Evolutionary conservation across 2,113 vertebrate genomes (phyloP).

Genomic region (Clinocottus analis): DNA sequence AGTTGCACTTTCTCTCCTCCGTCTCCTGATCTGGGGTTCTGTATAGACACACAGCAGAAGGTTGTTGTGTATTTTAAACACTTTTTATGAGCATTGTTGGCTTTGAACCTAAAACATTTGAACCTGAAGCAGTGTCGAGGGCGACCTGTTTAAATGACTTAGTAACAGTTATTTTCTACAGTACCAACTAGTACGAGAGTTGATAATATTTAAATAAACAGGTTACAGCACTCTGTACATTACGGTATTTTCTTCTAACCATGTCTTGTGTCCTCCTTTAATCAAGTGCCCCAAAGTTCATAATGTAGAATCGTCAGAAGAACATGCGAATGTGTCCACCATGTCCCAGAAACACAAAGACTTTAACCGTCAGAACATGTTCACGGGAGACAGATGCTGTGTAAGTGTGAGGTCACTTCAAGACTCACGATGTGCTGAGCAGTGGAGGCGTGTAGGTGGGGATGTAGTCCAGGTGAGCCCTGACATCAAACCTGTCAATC

Average conservation of each 20-base stretch:
- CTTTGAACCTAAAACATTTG: not conserved
- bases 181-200: not conserved
- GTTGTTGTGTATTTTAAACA: slow-evolving; percentile 4
- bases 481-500: slow-evolving; percentile 97
- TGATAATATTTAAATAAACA: not conserved
- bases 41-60: slow-evolving; percentile 29
- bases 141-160: not conserved
- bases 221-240: not conserved
- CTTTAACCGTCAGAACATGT: too few relatives aligned
- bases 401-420: not conserved
- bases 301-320: not conserved
- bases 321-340: not conserved
- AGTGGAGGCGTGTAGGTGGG: slow-evolving; percentile 91
- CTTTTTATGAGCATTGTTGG: not conserved
- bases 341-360: too few relatives aligned
- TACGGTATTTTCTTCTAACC: not conserved
- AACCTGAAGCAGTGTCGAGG: not conserved
- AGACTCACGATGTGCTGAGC: slow-evolving; percentile 89
- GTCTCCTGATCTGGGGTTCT: slow-evolving; percentile 90
- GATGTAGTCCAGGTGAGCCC: slow-evolving; percentile 95
- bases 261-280: not conserved
- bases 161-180: not conserved
- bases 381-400: too few relatives aligned
- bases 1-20: slow-evolving; percentile 95
- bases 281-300: not conserved